Percentiles rank a stretch among this genome's conserved stretches.
Conservation (phyloP, 2,888 invertebrate genomes). For the Agonopterix subpropinquella region DNA sequence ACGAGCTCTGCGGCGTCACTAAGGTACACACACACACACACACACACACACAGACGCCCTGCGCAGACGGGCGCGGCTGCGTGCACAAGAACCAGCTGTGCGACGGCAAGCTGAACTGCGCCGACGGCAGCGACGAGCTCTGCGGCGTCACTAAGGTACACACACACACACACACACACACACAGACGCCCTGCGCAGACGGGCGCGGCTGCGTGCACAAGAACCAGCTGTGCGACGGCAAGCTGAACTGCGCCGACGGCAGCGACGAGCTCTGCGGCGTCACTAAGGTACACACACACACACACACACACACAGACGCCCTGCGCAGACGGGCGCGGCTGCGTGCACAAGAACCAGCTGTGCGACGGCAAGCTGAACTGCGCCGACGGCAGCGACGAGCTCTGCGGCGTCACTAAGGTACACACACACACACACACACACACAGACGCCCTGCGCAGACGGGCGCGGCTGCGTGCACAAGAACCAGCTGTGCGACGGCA, state of each 20-base stretch:
- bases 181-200: slow-evolving; percentile 79
- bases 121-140: slow-evolving; percentile 83
- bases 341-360: slow-evolving; percentile 80
- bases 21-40: too few species aligned
- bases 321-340: slow-evolving; percentile 78
- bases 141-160: slow-evolving; percentile 30
- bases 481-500: slow-evolving; percentile 84
- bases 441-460: slow-evolving; percentile 79
- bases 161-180: too few species aligned
- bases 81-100: slow-evolving; percentile 83
- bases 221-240: slow-evolving; percentile 84
- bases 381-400: slow-evolving; percentile 83
- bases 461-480: slow-evolving; percentile 79
- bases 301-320: too few species aligned
- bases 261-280: slow-evolving; percentile 81
- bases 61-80: slow-evolving; percentile 78
- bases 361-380: slow-evolving; percentile 86
- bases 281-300: too few species aligned
- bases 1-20: slow-evolving; percentile 76
- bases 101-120: slow-evolving; percentile 82
- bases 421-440: too few species aligned
- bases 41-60: too few species aligned
- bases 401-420: slow-evolving; percentile 32
- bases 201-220: slow-evolving; percentile 79
- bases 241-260: slow-evolving; percentile 79